A percentile compares a stretch with the other conserved stretches of the same genome.
Conservation (phyloP, 2,888 invertebrate genomes). For the Chydorus sphaericus region DNA sequence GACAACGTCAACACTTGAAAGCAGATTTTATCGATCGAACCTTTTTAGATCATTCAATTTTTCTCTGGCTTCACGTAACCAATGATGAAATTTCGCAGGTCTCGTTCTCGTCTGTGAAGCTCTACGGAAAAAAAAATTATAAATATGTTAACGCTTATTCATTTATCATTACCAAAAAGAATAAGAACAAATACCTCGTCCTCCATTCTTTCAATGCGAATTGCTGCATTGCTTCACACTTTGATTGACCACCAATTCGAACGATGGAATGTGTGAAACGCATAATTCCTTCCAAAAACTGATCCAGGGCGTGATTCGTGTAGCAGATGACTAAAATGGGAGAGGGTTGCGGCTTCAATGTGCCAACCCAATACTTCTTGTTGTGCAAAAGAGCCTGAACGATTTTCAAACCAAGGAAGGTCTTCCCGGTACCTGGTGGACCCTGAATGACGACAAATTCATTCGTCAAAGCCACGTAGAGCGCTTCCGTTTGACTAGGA, state of each 20-base stretch:
- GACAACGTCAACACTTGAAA: not conserved
- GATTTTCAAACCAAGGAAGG: slow-evolving; percentile 55
- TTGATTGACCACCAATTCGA: slow-evolving; percentile 53
- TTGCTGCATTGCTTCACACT: slow-evolving; percentile 38
- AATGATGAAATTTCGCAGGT: not conserved
- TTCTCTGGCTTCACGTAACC: not conserved
- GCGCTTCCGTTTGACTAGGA: slow-evolving; percentile 48
- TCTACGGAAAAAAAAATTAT: no score
- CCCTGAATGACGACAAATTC: slow-evolving; percentile 67
- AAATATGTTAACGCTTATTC: no score
- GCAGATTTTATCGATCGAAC: not conserved
- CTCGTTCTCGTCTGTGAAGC: no score
- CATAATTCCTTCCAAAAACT: slow-evolving; percentile 58
- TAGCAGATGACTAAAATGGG: slow-evolving; percentile 65
- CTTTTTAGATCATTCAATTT: not conserved
- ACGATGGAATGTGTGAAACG: slow-evolving; percentile 42
- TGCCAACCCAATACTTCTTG: slow-evolving; percentile 26
- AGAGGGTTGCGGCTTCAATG: slow-evolving; percentile 19
- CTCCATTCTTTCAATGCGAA: slow-evolving; percentile 2
- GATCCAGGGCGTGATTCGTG: slow-evolving; percentile 76
- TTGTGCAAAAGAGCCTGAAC: slow-evolving; percentile 50
- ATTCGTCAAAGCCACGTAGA: slow-evolving; percentile 46
- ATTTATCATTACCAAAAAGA: no score
- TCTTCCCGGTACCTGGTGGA: slow-evolving; percentile 40
- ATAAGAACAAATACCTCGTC: no score